Evolutionary conservation across 2,113 vertebrate genomes (phyloP).

Genomic region (Gobiocypris rarus): DNA sequence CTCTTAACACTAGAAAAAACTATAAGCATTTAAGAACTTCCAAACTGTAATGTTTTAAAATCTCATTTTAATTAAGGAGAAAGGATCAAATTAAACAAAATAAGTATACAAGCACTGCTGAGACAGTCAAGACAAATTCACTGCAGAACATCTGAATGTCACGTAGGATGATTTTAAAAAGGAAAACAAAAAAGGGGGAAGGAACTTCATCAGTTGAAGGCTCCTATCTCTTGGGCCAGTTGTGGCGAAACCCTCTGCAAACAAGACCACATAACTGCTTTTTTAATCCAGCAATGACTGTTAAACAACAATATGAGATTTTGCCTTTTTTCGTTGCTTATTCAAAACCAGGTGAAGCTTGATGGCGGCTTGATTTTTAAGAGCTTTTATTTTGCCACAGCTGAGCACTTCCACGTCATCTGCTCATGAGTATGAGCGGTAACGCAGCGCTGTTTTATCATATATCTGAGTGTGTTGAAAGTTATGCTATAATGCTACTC

Average conservation of each 20-base stretch:
- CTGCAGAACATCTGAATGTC: background rate
- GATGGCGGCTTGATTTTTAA: no score
- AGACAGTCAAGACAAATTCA: background rate
- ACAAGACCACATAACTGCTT: background rate
- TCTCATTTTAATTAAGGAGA: conserved; percentile 35
- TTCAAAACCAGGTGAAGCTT: no score
- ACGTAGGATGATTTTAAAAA: background rate
- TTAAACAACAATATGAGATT: no score
- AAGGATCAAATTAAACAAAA: conserved; percentile 18
- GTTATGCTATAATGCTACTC: no score
- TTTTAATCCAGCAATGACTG: background rate
- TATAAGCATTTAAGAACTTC: no score
- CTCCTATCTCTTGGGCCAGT: conserved; percentile 93
- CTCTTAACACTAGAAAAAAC: no score
- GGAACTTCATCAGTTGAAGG: background rate
- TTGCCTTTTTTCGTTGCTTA: no score
- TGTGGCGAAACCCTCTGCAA: conserved; percentile 85
- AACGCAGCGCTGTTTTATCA: no score
- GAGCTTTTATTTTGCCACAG: no score
- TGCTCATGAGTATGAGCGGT: no score
- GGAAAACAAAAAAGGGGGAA: background rate
- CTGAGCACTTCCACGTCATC: no score
- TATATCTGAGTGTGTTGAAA: no score
- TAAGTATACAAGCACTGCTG: conserved; percentile 16
- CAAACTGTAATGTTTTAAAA: background rate